Evolutionary conservation across 2,797 vertebrate species (phyloP), one percentile per base, ranked within the genome.

Genomic region (Sternarchorhynchus goeldii): DNA sequence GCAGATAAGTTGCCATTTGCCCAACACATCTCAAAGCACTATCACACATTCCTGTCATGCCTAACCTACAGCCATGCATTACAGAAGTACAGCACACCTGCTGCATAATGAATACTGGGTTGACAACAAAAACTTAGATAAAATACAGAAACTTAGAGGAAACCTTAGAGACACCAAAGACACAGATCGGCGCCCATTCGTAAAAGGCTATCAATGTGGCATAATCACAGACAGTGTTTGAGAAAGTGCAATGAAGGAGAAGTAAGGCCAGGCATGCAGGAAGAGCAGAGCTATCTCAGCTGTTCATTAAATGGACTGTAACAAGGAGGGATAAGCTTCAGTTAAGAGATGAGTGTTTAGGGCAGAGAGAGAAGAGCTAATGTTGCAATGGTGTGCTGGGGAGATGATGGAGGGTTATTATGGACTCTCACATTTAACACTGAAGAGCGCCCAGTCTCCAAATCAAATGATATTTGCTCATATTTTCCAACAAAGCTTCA

Each of bases 271-370:
- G 59, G 73, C 17, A 59, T 29, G 36, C 74, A 66, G 57, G 73
- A 71, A 63, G 71, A 82, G 85, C 62, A 70, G 64, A 56, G 77
- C 80, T 45, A 58, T 70, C 71, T 77, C 81, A 85, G 82, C 82
- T 85, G 85, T 86, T 86, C 77, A 86, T 86, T 85, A 84, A 86
- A 86, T 80, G 65, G 74, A 80, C 74, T 85, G 77, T 83, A 85
- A 84, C 79, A 69, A 79, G 68, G 69, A 79, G 56, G 83, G 78
- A 82, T 80, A 75, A 77, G 73, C 77, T 86, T 81, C 78, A 59
- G 67, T 60, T 32, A 79, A 78, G 78, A 85, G 78, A 80, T 86
- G 64, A 81, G 79, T 74, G 72, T 86, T 86, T 83, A 76, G 74
- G 81, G 78, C 77, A 41, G 74, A 25, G 58, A 41, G 31, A 63